These are phyloP conservation scores for Heliconius nattereri DNA, from an alignment of 1,140 invertebrate species.

Conservation along the genomic window DNA sequence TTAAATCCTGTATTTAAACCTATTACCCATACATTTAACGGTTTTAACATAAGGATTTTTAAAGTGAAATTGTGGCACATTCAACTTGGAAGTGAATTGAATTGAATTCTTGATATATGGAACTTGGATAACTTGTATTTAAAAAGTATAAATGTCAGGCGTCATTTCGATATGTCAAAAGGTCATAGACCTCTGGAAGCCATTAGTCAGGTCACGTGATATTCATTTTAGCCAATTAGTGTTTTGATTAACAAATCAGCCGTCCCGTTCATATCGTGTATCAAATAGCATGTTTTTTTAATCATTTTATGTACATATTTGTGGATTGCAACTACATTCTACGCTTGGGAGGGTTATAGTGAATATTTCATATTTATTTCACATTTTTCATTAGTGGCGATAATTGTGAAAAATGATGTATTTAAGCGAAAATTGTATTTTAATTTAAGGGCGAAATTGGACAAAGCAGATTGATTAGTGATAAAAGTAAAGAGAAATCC, in stretches of 20 bases:
- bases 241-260: constrained; percentile 30
- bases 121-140: too few species aligned
- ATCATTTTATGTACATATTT: constrained; percentile 1
- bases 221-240: constrained; percentile 32
- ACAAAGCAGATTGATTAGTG: background rate
- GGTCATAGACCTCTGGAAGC: constrained; percentile 29
- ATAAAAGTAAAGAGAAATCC: background rate
- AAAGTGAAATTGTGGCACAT: constrained; percentile 1
- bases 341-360: constrained; percentile 20
- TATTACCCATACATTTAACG: background rate
- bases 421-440: background rate
- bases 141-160: constrained; percentile 14
- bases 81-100: background rate
- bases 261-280: constrained; percentile 41
- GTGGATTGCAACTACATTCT: constrained; percentile 15
- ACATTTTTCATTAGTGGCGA: background rate
- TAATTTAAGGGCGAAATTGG: background rate
- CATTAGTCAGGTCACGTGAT: constrained; percentile 34
- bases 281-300: constrained; percentile 11
- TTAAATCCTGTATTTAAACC: background rate
- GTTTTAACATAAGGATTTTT: constrained; percentile 3
- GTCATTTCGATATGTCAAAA: constrained; percentile 29
- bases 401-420: background rate
- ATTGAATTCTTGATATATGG: too few species aligned
- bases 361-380: background rate